Evolutionary conservation across 2,888 invertebrate species (phyloP).

Genomic region (Sinohyriopsis cumingii): DNA sequence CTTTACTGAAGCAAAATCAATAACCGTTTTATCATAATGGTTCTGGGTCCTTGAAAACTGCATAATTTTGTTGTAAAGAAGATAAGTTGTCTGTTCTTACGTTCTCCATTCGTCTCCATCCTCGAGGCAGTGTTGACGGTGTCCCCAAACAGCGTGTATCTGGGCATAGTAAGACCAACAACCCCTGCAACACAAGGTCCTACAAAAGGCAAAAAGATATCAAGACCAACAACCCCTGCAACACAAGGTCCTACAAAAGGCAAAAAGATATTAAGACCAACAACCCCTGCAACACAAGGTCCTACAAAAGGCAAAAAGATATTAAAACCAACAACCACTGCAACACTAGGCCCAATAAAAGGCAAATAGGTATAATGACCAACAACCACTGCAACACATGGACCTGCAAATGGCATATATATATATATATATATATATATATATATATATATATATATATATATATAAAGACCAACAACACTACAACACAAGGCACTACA

Average conservation of each 20-base stretch:
- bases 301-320: neutral
- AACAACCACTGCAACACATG: neutral
- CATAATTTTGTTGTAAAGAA: too few species aligned
- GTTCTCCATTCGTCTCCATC: constrained; percentile 65
- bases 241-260: neutral
- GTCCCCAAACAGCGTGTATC: constrained; percentile 79
- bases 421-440: too few species aligned
- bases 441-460: too few species aligned
- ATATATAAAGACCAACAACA: too few species aligned
- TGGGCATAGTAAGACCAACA: constrained; percentile 92
- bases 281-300: neutral
- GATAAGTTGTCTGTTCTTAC: constrained; percentile 32
- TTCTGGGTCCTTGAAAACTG: too few species aligned
- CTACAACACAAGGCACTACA: too few species aligned
- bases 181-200: constrained; percentile 83
- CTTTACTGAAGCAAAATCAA: too few species aligned
- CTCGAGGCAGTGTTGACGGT: constrained; percentile 64
- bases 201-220: constrained; percentile 11
- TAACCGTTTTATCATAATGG: too few species aligned
- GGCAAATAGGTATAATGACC: neutral
- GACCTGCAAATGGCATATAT: neutral
- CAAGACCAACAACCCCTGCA: neutral
- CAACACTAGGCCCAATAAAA: neutral
- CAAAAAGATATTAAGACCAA: neutral
- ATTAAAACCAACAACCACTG: neutral